Base-by-base conservation (phyloP, 2,797 vertebrate species). In the Paguma larvata region DNA sequence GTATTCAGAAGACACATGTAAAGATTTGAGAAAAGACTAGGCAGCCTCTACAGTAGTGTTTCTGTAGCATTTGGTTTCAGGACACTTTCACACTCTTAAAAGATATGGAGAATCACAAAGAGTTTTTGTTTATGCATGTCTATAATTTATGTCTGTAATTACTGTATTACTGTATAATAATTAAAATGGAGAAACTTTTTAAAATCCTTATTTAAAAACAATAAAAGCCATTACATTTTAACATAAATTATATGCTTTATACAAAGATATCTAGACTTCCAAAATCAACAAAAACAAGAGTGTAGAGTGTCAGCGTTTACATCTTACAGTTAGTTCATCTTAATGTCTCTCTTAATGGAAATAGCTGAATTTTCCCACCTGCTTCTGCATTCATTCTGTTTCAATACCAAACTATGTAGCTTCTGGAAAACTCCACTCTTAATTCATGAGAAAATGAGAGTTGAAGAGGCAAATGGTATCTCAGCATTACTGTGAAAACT, bases 351-450 rank as follows among this genome's bases (percentile, higher is more conserved):
- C 4, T 18, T n/a, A 56, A 41, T 1, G 63, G 38, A 59, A 65
- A 46, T 6, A 48, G 48, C 56, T 68, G 41, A 83, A 72, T 90
- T 85, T 82, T 86, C 75, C 19, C 18, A 82, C 12, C 12, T 77
- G 34, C 25, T 75, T 90, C 73, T 72, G 46, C 38, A 21, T 56
- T 72, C 16, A 44, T 18, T 75, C 1, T 7, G 5, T 62, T 80
- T 18, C 34, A 63, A 78, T 44, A 65, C 16, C 18, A 78, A 59
- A 93, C 93, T 41, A 87, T 21, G 34, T n/a, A 68, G 30, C 30
- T 8, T 87, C 90, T 91, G 46, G 73, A 84, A 96, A 95, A 72
- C 12, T 91, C 11, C 21, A 83, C 4, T 32, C 30, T 77, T 90
- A 2, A 34, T 12, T 62, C 46, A 67, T 67, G 23, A 91, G n/a